Base-by-base conservation (phyloP, 2,888 invertebrate genomes). In the Mesopsocus fuscifrons region DNA sequence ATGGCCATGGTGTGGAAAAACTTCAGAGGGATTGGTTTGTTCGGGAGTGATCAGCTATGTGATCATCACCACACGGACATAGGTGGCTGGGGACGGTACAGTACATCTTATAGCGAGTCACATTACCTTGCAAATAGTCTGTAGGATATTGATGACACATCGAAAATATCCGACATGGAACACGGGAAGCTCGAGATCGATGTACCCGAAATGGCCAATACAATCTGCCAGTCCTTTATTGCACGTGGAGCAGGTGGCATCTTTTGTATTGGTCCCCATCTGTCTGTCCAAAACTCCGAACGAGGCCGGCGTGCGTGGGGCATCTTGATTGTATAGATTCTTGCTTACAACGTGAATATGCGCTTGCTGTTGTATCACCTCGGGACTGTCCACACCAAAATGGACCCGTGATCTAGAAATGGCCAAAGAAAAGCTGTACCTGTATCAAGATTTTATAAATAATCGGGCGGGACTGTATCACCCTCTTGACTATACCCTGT, bases 161-260 rank as follows among this genome's bases (percentile, higher is more conserved):
- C 84, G 72, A 61, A 98, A 95, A 64, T 89, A 98, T 0, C 98
- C 98, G 32, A 92, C 81, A 58, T 99, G 97, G 60, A 92, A 98
- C 1, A 97, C 94, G 0, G 98, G 98, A 43, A 95, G 65, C 38
- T 89, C 87, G 38, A 99, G 66, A 58, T 98, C 91, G 46, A 98
- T 77, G 61, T 87, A 95, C 1, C 98, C 98, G 60, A 83, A 98
- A 64, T 99, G 98, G 0, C 98, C 98, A 16, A 89, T 83, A 58
- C 98, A 99, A 54, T 95, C 94, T 16, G 78, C 79, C 48, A 95
- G 64, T 0, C 83, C 80, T 59, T 91, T 81, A 0, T 85, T 84
- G 60, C 98, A 99, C 0, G 98, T 95, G 46, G 77, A 76, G 61
- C 98, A 95, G 44, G 72, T 74, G 1, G 74, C 72, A 54, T 80